A percentile compares a stretch with the other conserved stretches of the same genome.
Conservation (phyloP, 2,113 vertebrate genomes). For the Cervus canadensis region DNA sequence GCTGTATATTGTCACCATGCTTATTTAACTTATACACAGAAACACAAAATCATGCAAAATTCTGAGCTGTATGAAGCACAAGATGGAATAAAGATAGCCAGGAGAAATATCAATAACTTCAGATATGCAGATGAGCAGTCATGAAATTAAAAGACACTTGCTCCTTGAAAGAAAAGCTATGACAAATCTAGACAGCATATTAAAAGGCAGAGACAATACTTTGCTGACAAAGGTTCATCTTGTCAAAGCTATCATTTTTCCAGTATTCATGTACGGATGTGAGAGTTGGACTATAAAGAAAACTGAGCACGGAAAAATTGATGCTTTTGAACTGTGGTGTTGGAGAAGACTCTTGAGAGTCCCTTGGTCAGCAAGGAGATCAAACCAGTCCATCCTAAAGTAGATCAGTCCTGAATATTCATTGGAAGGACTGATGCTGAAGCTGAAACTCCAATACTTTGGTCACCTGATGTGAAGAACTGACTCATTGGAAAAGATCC, state of each 20-base stretch:
- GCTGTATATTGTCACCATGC: background rate
- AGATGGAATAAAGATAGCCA: background rate
- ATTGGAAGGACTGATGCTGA: background rate
- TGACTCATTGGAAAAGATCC: background rate
- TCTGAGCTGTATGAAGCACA: background rate
- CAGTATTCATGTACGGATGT: background rate
- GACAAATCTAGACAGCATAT: background rate
- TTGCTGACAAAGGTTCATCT: background rate
- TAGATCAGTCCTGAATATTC: background rate
- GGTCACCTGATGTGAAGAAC: accelerated
- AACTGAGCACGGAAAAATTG: background rate
- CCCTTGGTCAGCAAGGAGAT: background rate
- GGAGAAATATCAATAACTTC: background rate
- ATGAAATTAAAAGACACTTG: background rate
- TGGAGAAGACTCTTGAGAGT: background rate
- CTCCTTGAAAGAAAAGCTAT: background rate
- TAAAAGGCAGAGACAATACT: background rate
- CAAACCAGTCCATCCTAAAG: background rate
- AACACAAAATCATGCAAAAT: background rate
- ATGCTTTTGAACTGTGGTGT: background rate
- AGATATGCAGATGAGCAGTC: background rate
- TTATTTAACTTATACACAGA: background rate
- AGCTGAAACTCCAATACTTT: background rate
- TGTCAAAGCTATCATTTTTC: background rate
- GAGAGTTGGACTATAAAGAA: background rate